Base-by-base conservation (phyloP, 2,888 invertebrate genomes). In the Drosophila antonietae region DNA sequence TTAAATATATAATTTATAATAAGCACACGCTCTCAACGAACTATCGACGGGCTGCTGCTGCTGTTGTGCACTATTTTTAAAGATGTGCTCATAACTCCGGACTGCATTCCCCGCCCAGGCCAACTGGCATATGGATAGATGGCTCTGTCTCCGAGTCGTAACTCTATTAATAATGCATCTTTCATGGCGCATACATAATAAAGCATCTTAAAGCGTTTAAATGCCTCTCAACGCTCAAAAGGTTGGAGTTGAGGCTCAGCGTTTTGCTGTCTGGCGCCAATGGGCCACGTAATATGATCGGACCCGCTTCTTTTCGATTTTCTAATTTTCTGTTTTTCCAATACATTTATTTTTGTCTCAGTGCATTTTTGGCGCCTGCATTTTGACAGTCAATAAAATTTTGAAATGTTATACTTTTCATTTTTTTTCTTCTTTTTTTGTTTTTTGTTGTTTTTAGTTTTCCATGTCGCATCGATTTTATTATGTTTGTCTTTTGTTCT, bases 311-410 rank as follows among this genome's bases (percentile, higher is more conserved):
- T 58, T 55, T 59, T 58, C 33, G 47, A 9, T 44, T 28, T 52
- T 51, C 12, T 23, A 37, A 37, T 57, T 53, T 55, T 53, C 33
- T 9, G 47, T 35, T 44, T 59, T 28, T 49, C 67, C 68, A 71
- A 51, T 60, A 66, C 59, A 62, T 67, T 67, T 20, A 58, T 62
- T 44, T 62, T 62, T 61, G 71, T 49, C 53, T 71, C 75, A 64
- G 71, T 79, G 67, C 80, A 71, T 67, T 79, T 51, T 67, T 68
- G 79, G 81, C 81, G 86, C 88, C 86, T 81, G 77, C 77, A 82
- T 89, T 90, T 89, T 89, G 90, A 90, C 89, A 90, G 86, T 82
- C 84, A 88, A 88, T 90, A 89, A 88, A 89, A 84, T 75, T 90
- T 88, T 90, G 90, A 89, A 89, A 89, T 88, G 88, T 81, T 89